Conservation (phyloP, 2,888 invertebrate species). For the Belgica antarctica region DNA sequence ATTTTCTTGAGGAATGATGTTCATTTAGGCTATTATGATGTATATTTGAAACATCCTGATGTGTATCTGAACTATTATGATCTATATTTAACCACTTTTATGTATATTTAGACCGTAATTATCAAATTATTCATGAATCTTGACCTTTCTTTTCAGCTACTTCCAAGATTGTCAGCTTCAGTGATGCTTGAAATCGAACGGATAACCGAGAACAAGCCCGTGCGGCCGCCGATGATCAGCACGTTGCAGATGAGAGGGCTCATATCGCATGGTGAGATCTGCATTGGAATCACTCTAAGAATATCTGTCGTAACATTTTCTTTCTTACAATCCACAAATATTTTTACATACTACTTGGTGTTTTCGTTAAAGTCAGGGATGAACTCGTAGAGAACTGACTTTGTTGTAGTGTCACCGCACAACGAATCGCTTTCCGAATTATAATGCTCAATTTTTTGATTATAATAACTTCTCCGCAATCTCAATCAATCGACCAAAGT, state of each 20-base stretch:
- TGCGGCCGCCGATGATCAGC: slow-evolving; percentile 86
- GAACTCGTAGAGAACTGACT: slow-evolving; percentile 43
- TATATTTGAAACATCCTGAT: too few species aligned
- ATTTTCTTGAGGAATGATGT: too few species aligned
- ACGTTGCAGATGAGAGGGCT: slow-evolving; percentile 72
- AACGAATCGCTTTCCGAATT: slow-evolving; percentile 30
- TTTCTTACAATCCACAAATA: slow-evolving; percentile 22
- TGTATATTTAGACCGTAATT: too few species aligned
- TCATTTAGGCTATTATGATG: too few species aligned
- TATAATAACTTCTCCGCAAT: slow-evolving; percentile 29
- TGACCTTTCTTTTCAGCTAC: slow-evolving; percentile 63
- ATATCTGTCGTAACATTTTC: slow-evolving; percentile 12
- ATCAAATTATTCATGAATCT: background rate
- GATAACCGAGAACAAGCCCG: slow-evolving; percentile 89
- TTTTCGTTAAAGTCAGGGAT: slow-evolving; percentile 34
- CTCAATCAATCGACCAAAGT: slow-evolving; percentile 10
- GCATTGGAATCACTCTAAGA: background rate
- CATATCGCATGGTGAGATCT: slow-evolving; percentile 33
- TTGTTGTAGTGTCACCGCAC: slow-evolving; percentile 44
- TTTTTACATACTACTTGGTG: slow-evolving; percentile 21
- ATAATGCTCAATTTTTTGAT: slow-evolving; percentile 39
- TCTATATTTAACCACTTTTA: too few species aligned
- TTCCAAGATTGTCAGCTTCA: slow-evolving; percentile 82
- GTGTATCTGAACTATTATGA: too few species aligned
- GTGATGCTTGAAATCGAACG: slow-evolving; percentile 89